Percentiles rank a stretch among this genome's conserved stretches.
These are phyloP conservation scores for Molorchus minor DNA, from an alignment of 2,888 invertebrate species.

Conservation along the genomic window DNA sequence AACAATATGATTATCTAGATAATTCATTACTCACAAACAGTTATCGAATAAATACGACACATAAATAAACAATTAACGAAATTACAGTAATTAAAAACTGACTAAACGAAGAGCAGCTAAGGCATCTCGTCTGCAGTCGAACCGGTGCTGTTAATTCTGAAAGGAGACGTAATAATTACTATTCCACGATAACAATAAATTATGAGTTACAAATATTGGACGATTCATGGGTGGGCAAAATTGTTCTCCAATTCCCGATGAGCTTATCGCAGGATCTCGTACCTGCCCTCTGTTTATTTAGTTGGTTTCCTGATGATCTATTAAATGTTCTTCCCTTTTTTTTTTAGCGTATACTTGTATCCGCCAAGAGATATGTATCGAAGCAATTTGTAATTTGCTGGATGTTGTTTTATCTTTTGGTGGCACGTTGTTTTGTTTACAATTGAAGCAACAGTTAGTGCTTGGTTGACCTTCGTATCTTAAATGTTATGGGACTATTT, in stretches of 20 bases:
- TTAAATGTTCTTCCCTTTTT: conserved; percentile 45
- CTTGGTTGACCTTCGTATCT: no score
- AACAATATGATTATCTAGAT: background rate
- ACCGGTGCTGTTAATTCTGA: conserved; percentile 38
- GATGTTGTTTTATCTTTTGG: no score
- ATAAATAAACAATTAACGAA: conserved; percentile 19
- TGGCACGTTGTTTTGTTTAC: no score
- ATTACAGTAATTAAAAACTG: conserved; percentile 40
- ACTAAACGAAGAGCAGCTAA: conserved; percentile 37
- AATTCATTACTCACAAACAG: conserved; percentile 20
- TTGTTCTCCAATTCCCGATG: conserved; percentile 57
- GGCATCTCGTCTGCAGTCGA: conserved; percentile 34
- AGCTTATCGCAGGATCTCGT: conserved; percentile 54
- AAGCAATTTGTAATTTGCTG: no score
- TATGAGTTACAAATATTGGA: conserved; percentile 53
- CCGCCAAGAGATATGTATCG: no score
- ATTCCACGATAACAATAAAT: conserved; percentile 59
- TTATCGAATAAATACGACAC: conserved; percentile 1
- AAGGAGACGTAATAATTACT: conserved; percentile 58
- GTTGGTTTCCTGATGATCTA: conserved; percentile 52
- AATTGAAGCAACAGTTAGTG: no score
- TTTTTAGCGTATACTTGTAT: no score
- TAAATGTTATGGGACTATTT: no score
- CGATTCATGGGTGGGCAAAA: conserved; percentile 59
- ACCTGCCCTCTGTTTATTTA: conserved; percentile 58